A percentile compares a stretch with the other conserved stretches of the same genome.
Conservation (phyloP, 2,888 invertebrate genomes). For the Lamellibrachia satsuma region DNA sequence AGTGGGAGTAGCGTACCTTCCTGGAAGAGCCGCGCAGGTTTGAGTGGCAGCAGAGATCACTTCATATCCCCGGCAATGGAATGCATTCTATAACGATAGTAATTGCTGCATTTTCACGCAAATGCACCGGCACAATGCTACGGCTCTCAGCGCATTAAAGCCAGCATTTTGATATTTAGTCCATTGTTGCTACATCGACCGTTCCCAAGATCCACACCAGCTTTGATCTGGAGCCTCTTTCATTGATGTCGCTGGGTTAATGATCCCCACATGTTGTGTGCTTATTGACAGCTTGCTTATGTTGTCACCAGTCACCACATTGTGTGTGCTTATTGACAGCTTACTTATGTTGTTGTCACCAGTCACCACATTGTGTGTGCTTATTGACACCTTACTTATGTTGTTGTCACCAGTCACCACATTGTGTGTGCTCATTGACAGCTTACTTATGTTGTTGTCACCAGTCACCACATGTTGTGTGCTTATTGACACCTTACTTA, state of each 20-base stretch:
- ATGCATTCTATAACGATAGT: background rate
- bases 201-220: no score
- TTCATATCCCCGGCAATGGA: constrained; percentile 2
- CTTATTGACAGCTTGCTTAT: background rate
- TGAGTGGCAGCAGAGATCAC: background rate
- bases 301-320: background rate
- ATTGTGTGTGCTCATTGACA: no score
- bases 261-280: background rate
- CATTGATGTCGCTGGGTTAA: background rate
- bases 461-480: no score
- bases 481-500: no score
- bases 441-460: no score
- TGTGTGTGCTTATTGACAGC: no score
- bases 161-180: background rate
- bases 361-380: no score
- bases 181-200: background rate
- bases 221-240: background rate
- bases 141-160: background rate
- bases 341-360: no score
- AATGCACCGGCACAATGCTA: background rate
- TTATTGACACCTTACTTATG: no score
- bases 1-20: background rate
- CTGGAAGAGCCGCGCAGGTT: background rate
- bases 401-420: no score
- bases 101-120: background rate